Evolutionary conservation across 2,888 invertebrate genomes (phyloP).

Genomic region (Zeuzera pyrina): DNA sequence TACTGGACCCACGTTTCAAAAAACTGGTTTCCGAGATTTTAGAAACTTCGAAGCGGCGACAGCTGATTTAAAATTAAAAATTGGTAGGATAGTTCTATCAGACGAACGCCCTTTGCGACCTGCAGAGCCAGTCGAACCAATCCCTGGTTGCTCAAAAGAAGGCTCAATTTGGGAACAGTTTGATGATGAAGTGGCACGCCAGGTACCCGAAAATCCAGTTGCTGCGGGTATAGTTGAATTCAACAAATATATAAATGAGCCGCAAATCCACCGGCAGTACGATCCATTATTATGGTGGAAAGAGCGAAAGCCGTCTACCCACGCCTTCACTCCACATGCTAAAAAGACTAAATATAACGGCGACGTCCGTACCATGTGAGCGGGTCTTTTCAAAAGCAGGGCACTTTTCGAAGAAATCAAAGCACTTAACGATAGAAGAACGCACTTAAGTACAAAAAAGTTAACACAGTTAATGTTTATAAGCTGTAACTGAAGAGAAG

Average conservation of each 20-base stretch:
- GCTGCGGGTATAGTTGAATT: constrained; percentile 4
- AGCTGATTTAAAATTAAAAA: background rate
- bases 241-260: constrained; percentile 3
- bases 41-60: background rate
- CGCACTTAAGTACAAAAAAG: too few species aligned
- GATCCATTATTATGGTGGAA: constrained; percentile 1
- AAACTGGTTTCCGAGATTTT: constrained; percentile 1
- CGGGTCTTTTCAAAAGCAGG: too few species aligned
- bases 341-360: too few species aligned
- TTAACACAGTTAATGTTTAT: too few species aligned
- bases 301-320: background rate
- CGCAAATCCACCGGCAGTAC: background rate
- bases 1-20: constrained; percentile 6
- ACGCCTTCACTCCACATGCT: too few species aligned
- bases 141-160: background rate
- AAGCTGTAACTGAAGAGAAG: background rate
- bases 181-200: constrained; percentile 1
- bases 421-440: too few species aligned
- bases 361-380: too few species aligned
- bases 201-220: background rate
- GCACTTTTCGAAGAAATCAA: too few species aligned
- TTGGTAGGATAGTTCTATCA: background rate
- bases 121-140: background rate
- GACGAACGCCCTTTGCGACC: background rate
- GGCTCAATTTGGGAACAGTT: constrained; percentile 5